phyloP scores from a whole-genome alignment of 2,113 vertebrate species.

The Eulemur rufifrons region DNA sequence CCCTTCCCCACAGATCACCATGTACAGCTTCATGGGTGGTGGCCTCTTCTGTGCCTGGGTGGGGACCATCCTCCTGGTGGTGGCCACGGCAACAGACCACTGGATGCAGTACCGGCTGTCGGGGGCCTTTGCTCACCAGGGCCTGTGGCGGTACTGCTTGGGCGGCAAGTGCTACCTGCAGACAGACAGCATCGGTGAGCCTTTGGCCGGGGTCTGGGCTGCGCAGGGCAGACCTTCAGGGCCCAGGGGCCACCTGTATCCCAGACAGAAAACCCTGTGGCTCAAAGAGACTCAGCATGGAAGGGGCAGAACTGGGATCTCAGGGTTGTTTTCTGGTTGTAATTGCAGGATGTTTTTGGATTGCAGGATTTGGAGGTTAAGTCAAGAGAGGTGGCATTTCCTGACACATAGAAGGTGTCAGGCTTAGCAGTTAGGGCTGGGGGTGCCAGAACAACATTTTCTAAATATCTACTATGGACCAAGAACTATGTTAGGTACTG shows the following conservation, averaged over 20 bases:
- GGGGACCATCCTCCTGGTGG: conserved; percentile 91
- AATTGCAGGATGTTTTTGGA: neutral
- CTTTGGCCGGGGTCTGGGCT: neutral
- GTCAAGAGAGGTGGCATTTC: neutral
- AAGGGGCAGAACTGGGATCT: neutral
- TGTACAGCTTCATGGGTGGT: conserved; percentile 95
- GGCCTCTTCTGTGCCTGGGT: conserved; percentile 94
- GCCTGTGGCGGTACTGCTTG: conserved; percentile 94
- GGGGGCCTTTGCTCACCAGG: conserved; percentile 91
- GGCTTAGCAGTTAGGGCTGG: neutral
- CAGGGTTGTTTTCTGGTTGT: neutral
- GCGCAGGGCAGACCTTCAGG: fast-evolving
- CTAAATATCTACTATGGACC: neutral
- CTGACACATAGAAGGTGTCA: neutral
- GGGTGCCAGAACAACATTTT: neutral
- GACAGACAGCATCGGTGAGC: conserved; percentile 92
- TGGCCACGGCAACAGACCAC: conserved; percentile 92
- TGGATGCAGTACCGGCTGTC: conserved; percentile 95
- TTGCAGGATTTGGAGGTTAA: neutral
- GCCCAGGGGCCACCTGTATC: no score
- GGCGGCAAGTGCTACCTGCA: conserved; percentile 93
- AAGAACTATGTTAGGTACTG: neutral
- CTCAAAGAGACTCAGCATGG: neutral
- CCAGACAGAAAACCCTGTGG: neutral
- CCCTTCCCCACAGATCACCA: conserved; percentile 73